Conservation (phyloP, 2,797 vertebrate species). For the Macroramphosus scolopax region DNA sequence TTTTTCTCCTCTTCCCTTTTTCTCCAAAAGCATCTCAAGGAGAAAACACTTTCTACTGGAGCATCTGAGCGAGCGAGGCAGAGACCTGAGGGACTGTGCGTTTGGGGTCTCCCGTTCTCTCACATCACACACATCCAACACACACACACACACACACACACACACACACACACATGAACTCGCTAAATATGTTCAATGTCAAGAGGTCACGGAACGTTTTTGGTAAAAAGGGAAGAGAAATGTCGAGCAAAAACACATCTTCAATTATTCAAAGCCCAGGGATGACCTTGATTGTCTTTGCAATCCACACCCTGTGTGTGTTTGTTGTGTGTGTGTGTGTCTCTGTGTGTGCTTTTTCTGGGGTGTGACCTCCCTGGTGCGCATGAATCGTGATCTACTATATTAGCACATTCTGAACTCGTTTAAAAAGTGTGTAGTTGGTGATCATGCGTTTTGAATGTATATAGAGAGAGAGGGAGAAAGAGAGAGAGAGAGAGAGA, state of each 20-base stretch:
- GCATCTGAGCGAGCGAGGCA: conserved; percentile 5
- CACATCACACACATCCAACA: conserved; percentile 1
- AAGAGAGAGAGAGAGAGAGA: background rate
- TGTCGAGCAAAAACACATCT: conserved; percentile 45
- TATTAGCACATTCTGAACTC: conserved; percentile 46
- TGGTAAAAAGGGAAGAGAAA: conserved; percentile 33
- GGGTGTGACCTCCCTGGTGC: conserved; percentile 53
- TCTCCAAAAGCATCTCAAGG: conserved; percentile 4
- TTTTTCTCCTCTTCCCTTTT: background rate
- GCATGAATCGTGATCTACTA: no score
- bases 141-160: background rate
- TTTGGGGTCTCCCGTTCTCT: conserved; percentile 10
- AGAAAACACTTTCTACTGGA: conserved; percentile 22
- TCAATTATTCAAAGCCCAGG: conserved; percentile 62
- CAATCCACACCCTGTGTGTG: conserved; percentile 47
- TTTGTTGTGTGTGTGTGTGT: conserved; percentile 18
- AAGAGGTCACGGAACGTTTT: conserved; percentile 36
- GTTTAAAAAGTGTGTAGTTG: conserved; percentile 30
- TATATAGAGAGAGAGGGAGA: background rate
- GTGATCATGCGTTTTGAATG: conserved; percentile 27
- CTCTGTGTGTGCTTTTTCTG: background rate
- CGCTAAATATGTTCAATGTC: conserved; percentile 22
- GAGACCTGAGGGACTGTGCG: conserved; percentile 7
- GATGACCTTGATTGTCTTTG: conserved; percentile 73
- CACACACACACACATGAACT: conserved; percentile 1